A percentile compares a stretch with the other conserved stretches of the same genome.
phyloP scores from a whole-genome alignment of 2,113 vertebrate genomes.

The Neoarius graeffei region DNA sequence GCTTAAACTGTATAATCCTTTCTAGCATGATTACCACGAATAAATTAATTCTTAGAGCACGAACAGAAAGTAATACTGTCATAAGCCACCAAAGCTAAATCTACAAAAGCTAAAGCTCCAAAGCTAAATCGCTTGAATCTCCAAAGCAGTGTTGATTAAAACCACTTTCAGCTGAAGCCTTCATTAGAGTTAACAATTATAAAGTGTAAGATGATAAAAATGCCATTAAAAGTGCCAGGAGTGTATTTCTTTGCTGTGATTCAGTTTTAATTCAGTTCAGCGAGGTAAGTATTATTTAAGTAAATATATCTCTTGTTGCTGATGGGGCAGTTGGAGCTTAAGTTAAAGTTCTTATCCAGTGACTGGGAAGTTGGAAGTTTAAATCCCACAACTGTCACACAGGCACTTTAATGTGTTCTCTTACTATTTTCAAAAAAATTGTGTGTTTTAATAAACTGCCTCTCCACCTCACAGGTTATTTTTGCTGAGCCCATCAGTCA shows the following conservation, averaged over 20 bases:
- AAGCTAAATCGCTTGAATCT: slow-evolving; percentile 27
- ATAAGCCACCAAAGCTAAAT: slow-evolving; percentile 55
- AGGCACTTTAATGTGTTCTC: neutral
- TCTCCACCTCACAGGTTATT: neutral
- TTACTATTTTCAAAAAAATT: neutral
- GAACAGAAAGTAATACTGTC: slow-evolving; percentile 66
- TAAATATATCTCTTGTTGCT: neutral
- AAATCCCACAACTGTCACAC: neutral
- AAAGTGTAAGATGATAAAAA: neutral
- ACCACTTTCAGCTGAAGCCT: slow-evolving; percentile 6
- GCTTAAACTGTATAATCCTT: slow-evolving; percentile 31
- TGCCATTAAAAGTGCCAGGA: neutral
- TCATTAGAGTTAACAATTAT: slow-evolving; percentile 9
- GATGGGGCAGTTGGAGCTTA: too few relatives aligned
- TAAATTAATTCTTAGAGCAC: slow-evolving; percentile 65
- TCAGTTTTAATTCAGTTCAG: neutral
- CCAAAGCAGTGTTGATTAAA: neutral
- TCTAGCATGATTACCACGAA: slow-evolving; percentile 64
- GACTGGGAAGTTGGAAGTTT: neutral
- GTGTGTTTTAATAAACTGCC: neutral
- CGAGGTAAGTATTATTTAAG: neutral
- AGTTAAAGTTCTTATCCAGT: neutral
- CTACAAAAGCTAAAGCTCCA: neutral
- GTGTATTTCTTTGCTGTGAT: neutral
- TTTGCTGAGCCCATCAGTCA: neutral